Percentiles rank a stretch among this genome's conserved stretches.
Evolutionary conservation across 2,113 vertebrate genomes (phyloP).

Genomic region (Corythornis madagascariensis): DNA sequence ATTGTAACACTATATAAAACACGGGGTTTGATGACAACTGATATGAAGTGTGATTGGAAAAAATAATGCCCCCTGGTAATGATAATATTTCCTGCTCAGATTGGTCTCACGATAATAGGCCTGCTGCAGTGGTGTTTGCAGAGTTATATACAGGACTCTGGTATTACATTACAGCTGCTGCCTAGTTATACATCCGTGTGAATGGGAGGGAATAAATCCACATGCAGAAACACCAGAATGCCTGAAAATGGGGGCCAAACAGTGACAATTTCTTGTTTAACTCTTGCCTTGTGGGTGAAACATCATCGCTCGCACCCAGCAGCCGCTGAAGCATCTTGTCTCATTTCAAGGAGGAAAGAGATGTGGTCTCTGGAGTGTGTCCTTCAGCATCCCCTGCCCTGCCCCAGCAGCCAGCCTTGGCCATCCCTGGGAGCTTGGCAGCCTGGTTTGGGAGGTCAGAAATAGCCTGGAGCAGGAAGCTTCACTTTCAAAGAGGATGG

Average conservation of each 20-base stretch:
- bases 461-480: slow-evolving; percentile 40
- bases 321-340: not conserved
- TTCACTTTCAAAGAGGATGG: slow-evolving; percentile 2
- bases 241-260: not conserved
- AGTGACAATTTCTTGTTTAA: not conserved
- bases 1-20: slow-evolving; percentile 74
- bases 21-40: slow-evolving; percentile 68
- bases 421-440: not conserved
- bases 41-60: slow-evolving; percentile 72
- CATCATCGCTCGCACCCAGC: fast-evolving
- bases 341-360: not conserved
- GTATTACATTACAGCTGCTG: slow-evolving; percentile 70
- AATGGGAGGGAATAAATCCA: slow-evolving; percentile 31
- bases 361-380: not conserved
- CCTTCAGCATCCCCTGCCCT: not conserved
- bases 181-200: slow-evolving; percentile 50
- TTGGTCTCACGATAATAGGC: slow-evolving; percentile 68
- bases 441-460: not conserved
- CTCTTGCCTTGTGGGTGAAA: fast-evolving
- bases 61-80: slow-evolving; percentile 71
- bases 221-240: slow-evolving; percentile 3
- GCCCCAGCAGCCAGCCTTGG: not conserved
- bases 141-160: slow-evolving; percentile 54
- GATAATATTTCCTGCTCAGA: slow-evolving; percentile 70
- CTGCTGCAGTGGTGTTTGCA: slow-evolving; percentile 55